Evolutionary conservation across 2,888 invertebrate genomes (phyloP).

Genomic region (Chrysina gloriosa): DNA sequence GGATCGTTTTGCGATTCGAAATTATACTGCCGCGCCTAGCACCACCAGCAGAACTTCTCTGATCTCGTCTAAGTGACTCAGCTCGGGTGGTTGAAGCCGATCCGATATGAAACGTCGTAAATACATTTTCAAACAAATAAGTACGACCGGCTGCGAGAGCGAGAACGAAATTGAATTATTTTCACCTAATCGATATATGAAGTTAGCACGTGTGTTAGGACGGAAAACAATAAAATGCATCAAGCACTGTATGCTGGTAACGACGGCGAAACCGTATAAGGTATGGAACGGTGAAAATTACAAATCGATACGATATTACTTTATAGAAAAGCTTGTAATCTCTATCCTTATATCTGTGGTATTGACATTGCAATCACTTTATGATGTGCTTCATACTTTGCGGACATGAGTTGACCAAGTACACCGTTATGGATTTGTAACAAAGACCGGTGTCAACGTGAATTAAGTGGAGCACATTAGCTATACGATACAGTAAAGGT

Average conservation of each 20-base stretch:
- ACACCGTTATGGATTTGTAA: too few species aligned
- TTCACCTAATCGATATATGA: slow-evolving; percentile 2
- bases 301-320: not conserved
- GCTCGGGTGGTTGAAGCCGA: not conserved
- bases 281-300: not conserved
- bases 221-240: not conserved
- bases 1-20: slow-evolving; percentile 4
- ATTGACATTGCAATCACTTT: too few species aligned
- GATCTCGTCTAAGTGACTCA: not conserved
- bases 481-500: too few species aligned
- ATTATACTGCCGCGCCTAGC: not conserved
- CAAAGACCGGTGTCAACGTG: too few species aligned
- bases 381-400: too few species aligned
- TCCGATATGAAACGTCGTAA: slow-evolving; percentile 2
- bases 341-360: too few species aligned
- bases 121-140: slow-evolving; percentile 1
- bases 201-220: not conserved
- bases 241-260: not conserved
- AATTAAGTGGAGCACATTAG: too few species aligned
- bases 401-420: too few species aligned
- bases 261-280: not conserved
- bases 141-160: not conserved
- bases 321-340: not conserved
- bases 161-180: slow-evolving; percentile 5
- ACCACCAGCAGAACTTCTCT: not conserved